Conservation (phyloP, 2,113 vertebrate species). For the Trachemys scripta region DNA sequence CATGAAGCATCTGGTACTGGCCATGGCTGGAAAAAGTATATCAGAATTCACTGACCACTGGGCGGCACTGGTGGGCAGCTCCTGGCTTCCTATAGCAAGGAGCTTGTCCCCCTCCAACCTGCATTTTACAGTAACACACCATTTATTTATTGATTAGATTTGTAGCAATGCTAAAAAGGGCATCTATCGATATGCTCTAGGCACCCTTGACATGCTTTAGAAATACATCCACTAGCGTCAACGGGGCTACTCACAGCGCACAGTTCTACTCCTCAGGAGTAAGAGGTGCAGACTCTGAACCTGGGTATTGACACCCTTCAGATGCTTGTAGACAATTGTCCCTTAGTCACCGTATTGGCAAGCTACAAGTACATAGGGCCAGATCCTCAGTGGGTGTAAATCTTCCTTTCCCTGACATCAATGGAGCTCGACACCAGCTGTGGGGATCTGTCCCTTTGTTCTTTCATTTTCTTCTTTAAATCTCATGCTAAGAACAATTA, state of each 20-base stretch:
- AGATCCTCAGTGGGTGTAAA: neutral
- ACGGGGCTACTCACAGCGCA: fast-evolving
- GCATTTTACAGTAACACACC: neutral
- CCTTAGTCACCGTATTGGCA: neutral
- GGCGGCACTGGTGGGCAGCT: neutral
- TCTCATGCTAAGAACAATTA: neutral
- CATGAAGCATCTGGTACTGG: neutral
- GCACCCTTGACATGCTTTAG: neutral
- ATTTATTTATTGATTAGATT: neutral
- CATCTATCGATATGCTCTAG: fast-evolving
- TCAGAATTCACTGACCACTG: neutral
- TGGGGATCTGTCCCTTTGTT: neutral
- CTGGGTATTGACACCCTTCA: neutral
- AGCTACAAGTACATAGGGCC: neutral
- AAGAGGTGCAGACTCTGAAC: fast-evolving
- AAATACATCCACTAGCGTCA: fast-evolving
- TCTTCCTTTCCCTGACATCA: fast-evolving
- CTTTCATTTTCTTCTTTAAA: neutral
- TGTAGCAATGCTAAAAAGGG: neutral
- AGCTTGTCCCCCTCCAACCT: neutral
- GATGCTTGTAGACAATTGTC: neutral
- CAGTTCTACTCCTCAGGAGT: neutral
- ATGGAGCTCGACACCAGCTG: neutral
- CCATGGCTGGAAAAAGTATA: neutral
- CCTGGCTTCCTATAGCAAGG: neutral